Base-by-base conservation (phyloP, 2,888 invertebrate species). In the Sclerodermus sp. region DNA sequence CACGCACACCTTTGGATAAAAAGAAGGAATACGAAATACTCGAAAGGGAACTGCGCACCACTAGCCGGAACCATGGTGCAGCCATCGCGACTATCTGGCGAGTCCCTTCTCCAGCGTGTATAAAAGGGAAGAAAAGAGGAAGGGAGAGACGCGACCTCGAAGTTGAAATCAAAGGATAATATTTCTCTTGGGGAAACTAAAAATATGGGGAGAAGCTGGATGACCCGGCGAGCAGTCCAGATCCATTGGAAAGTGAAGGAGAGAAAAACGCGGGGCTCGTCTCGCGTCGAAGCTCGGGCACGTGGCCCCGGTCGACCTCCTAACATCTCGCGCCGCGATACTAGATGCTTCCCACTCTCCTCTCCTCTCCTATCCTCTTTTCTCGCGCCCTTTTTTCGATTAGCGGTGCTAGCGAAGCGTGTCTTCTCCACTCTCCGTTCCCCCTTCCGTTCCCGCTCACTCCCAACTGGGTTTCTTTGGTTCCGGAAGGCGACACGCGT, bases 21-120 rank as follows among this genome's bases (percentile, higher is more conserved):
- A 23, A 23, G 8, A 23, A 23, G 23, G 57, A 48, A 56, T 57
- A 60, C 44, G 50, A 56, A 48, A 45, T 45, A 57, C 57, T 68
- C 58, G 57, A 72, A 67, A 66, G 67, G 76, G 76, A 76, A 77
- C 73, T 72, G 76, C 75, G 76, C 76, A 76, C 76, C 76, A 76
- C 75, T 73, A 76, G 74, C 76, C 74, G 76, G 75, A 77, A 77
- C 76, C 71, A 71, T 73, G 72, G 60, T 58, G 71, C 73, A 72
- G 68, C 70, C 70, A 75, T 73, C 68, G 70, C 70, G 65, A 71
- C 72, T 71, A 74, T 74, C 73, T 74, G n/a, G n/a, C n/a, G n/a
- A n/a, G n/a, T n/a, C n/a, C n/a, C n/a, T n/a, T n/a, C n/a, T n/a
- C n/a, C n/a, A n/a, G n/a, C n/a, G n/a, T n/a, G n/a, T n/a, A n/a